Percentiles rank a stretch among this genome's conserved stretches.
These are phyloP conservation scores for Hepsetus odoe DNA, from an alignment of 2,113 vertebrate genomes.

Conservation along the genomic window DNA sequence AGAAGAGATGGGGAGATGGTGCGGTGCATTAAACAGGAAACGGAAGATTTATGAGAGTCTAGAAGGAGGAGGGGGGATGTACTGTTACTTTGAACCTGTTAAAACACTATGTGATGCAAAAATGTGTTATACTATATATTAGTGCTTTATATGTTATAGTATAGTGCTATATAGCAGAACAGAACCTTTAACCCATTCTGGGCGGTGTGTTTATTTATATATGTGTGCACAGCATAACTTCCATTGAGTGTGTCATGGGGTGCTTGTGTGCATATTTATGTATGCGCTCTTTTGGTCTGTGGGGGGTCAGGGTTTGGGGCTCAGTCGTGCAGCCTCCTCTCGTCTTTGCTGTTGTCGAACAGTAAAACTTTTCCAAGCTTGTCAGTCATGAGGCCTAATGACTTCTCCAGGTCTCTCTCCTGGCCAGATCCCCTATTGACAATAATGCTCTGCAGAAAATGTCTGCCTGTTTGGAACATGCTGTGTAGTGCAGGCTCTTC, in stretches of 20 bases:
- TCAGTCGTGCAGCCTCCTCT: conserved; percentile 58
- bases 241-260: neutral
- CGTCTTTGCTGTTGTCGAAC: conserved; percentile 61
- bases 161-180: too few relatives aligned
- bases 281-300: conserved; percentile 11
- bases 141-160: too few relatives aligned
- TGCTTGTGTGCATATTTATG: conserved; percentile 15
- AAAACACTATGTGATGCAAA: too few relatives aligned
- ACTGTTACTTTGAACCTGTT: too few relatives aligned
- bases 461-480: conserved; percentile 65
- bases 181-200: too few relatives aligned
- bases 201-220: too few relatives aligned
- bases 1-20: neutral
- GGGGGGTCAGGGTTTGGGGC: conserved; percentile 45
- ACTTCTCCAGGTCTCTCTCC: conserved; percentile 68
- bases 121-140: too few relatives aligned
- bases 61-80: neutral
- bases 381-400: conserved; percentile 70
- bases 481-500: conserved; percentile 58
- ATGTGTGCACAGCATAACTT: too few relatives aligned
- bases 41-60: neutral
- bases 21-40: neutral
- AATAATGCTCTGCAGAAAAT: conserved; percentile 62
- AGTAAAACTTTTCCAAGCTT: conserved; percentile 70
- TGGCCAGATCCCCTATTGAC: conserved; percentile 51